These are phyloP conservation scores for Myocastor coypus DNA, from an alignment of 2,113 vertebrate species.

Conservation along the genomic window DNA sequence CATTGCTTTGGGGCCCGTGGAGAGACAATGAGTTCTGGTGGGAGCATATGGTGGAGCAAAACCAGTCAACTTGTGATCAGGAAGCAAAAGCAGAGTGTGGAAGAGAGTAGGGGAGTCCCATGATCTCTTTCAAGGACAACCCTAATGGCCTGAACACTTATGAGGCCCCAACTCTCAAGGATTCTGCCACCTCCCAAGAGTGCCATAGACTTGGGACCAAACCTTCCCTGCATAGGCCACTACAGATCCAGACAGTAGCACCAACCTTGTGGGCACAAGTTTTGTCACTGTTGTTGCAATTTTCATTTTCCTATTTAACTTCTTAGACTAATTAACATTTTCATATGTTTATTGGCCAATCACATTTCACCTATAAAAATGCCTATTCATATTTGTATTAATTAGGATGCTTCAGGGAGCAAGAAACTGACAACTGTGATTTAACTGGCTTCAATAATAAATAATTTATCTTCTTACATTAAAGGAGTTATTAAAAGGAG, in stretches of 20 bases:
- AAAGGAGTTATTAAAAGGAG: neutral
- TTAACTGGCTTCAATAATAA: neutral
- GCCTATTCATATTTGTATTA: neutral
- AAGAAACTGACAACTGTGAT: neutral
- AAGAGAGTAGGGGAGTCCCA: neutral
- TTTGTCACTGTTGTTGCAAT: neutral
- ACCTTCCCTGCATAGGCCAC: neutral
- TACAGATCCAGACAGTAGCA: neutral
- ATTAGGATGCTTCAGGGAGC: neutral
- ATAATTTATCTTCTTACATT: neutral
- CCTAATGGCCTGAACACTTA: too few relatives aligned
- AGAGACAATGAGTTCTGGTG: neutral
- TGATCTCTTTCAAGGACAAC: neutral
- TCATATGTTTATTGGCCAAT: neutral
- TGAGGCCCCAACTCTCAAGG: neutral
- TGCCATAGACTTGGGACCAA: neutral
- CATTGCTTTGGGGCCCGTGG: neutral
- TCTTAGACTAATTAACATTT: neutral
- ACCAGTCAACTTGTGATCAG: neutral
- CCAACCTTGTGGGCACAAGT: neutral
- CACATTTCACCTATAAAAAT: neutral
- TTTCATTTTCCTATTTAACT: neutral
- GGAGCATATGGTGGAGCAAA: neutral
- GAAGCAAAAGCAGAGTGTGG: neutral
- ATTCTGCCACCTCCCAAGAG: too few relatives aligned